Evolutionary conservation across 1,140 invertebrate genomes (phyloP).

Genomic region (Littorina saxatilis): DNA sequence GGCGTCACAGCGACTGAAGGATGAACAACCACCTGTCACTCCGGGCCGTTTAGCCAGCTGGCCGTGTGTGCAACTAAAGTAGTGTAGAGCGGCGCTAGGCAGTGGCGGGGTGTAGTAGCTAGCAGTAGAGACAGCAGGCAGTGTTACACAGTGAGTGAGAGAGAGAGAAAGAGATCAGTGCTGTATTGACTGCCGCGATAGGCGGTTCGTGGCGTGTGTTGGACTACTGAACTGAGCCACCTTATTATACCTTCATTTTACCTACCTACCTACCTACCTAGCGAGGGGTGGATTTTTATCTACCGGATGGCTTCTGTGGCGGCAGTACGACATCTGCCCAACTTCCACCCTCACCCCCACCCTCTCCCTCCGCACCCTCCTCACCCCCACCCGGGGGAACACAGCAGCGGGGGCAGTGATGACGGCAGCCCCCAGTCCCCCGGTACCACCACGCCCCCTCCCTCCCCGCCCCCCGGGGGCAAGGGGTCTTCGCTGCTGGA

Average conservation of each 20-base stretch:
- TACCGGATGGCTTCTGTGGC: constrained; percentile 1
- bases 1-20: background rate
- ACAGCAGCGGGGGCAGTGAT: constrained; percentile 44
- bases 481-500: constrained; percentile 48
- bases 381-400: constrained; percentile 42
- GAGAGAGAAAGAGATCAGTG: too few species aligned
- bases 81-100: too few species aligned
- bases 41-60: constrained; percentile 24
- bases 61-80: too few species aligned
- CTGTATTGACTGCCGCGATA: constrained; percentile 5
- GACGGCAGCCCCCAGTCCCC: constrained; percentile 44
- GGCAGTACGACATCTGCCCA: constrained; percentile 33
- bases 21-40: constrained; percentile 32
- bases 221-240: too few species aligned
- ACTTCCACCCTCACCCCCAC: constrained; percentile 46
- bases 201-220: too few species aligned
- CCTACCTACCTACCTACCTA: too few species aligned
- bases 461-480: constrained; percentile 38
- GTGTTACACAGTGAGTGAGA: too few species aligned
- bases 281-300: too few species aligned
- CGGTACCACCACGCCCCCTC: constrained; percentile 43
- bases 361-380: constrained; percentile 44
- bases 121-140: too few species aligned
- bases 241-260: too few species aligned
- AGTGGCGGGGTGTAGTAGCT: background rate